Conservation (phyloP, 1,140 invertebrate genomes). For the Leptinotarsa defecta region DNA sequence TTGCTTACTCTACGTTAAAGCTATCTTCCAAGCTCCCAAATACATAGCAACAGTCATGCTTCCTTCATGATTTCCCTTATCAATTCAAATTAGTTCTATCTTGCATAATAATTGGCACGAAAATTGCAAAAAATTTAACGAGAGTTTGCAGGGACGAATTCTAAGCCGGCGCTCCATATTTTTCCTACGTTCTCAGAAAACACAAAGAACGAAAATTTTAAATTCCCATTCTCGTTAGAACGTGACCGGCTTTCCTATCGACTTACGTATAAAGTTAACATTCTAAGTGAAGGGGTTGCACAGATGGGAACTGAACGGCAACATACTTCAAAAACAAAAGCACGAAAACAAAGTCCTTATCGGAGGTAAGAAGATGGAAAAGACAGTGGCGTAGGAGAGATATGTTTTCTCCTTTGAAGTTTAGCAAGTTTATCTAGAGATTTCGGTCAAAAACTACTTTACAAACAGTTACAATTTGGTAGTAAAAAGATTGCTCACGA, state of each 20-base stretch:
- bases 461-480: no score
- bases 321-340: slow-evolving; percentile 20
- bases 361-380: slow-evolving; percentile 3
- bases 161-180: background rate
- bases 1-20: no score
- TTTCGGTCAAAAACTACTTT: no score
- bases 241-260: slow-evolving; percentile 16
- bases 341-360: slow-evolving; percentile 24
- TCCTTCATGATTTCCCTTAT: no score
- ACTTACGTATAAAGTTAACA: slow-evolving; percentile 5
- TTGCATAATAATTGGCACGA: background rate
- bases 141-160: slow-evolving; percentile 1
- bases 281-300: slow-evolving; percentile 23
- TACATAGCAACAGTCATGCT: no score
- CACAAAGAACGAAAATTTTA: slow-evolving; percentile 19
- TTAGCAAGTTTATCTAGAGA: no score
- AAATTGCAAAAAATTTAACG: slow-evolving; percentile 18
- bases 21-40: no score
- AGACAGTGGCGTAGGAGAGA: background rate
- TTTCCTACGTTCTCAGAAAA: slow-evolving; percentile 21
- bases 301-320: background rate
- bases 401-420: no score
- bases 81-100: background rate
- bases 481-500: no score
- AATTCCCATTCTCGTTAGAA: slow-evolving; percentile 21